Conservation (phyloP, 2,888 invertebrate genomes). For the Meghimatium bilineatum region DNA sequence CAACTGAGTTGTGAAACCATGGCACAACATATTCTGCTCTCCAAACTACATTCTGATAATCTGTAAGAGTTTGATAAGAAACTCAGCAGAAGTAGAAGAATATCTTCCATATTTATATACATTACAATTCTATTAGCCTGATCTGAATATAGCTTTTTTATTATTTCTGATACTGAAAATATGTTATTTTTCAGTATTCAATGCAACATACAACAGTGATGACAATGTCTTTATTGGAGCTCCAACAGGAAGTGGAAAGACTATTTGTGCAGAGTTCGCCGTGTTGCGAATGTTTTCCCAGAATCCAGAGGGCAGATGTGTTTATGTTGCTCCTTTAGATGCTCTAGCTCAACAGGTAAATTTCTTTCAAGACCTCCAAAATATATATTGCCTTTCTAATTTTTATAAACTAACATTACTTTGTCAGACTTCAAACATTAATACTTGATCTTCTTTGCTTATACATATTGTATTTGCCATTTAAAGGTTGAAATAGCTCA, state of each 20-base stretch:
- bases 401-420: not conserved
- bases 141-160: no score
- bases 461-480: no score
- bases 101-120: no score
- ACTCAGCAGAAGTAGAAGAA: no score
- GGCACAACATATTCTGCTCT: no score
- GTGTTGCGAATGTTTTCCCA: conserved; percentile 85
- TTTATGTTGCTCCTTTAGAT: conserved; percentile 96
- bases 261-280: conserved; percentile 96
- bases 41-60: no score
- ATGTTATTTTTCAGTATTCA: conserved; percentile 84
- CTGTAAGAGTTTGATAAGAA: no score
- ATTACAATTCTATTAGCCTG: no score
- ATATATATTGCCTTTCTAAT: not conserved
- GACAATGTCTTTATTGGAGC: conserved; percentile 94
- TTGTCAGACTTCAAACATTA: not conserved
- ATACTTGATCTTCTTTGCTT: no score
- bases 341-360: conserved; percentile 85
- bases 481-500: no score
- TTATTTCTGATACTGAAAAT: no score
- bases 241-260: conserved; percentile 83
- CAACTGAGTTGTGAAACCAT: no score
- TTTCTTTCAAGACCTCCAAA: not conserved
- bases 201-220: conserved; percentile 97
- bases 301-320: conserved; percentile 84